Evolutionary conservation across 1,140 invertebrate genomes (phyloP), one percentile per base, ranked within the genome.

Genomic region (Heliconius nattereri): DNA sequence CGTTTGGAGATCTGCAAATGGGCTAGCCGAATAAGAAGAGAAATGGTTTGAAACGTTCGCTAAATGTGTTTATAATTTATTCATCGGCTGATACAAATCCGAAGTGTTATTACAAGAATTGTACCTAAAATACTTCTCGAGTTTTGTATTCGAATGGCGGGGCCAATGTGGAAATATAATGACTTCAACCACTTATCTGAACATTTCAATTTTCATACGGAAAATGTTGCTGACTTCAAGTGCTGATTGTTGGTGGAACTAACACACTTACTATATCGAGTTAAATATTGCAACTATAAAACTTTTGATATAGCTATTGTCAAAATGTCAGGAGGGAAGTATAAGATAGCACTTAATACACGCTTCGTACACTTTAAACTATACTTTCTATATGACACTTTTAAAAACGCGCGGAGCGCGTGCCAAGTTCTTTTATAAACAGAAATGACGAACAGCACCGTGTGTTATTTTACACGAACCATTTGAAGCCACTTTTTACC

Each of bases 21-120:
- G 92, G 90, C 90, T 90, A 91, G 91, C 86, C 89, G 92, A 91
- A 89, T 90, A 90, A 89, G 88, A 91, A 92, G 92, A 93, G 92
- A 91, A 94, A 93, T 92, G 91, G 89, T 89, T 89, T 82, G 80
- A 90, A 90, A 90, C 86, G 89, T 90, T 84, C 81, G 87, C 89
- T 91, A 91, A 93, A 92, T 92, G 90, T 94, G 89, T 93, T 92
- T 93, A 92, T 94, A 94, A 94, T 94, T 92, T 91, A 91, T 93
- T 91, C 88, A 90, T 91, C 90, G 86, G 81, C 78, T 90, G 85
- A 89, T 92, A 91, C 89, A 92, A 90, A 91, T 90, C 87, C 81
- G 83, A 88, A 89, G 86, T 86, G 87, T 91, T 91, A 92, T 89
- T 87, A 84, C 87, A 83, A 85, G 84, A 86, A 86, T 83, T 87